A percentile compares a stretch with the other conserved stretches of the same genome.
These are phyloP conservation scores for Drosophila orena DNA, from an alignment of 1,140 invertebrate genomes.

Conservation along the genomic window DNA sequence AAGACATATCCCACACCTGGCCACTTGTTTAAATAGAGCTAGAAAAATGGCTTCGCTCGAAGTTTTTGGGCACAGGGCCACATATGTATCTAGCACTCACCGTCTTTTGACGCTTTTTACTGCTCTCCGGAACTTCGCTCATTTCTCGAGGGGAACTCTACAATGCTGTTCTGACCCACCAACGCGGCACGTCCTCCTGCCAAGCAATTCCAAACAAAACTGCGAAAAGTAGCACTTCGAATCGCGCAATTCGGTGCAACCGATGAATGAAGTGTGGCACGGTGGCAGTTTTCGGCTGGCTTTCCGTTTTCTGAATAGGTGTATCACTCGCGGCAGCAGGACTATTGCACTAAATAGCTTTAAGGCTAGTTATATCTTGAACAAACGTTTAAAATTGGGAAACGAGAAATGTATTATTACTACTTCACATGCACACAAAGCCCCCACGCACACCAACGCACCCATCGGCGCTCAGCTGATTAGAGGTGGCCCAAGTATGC, in stretches of 20 bases:
- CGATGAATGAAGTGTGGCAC: slow-evolving; percentile 61
- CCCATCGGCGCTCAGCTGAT: slow-evolving; percentile 51
- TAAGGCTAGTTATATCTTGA: slow-evolving; percentile 28
- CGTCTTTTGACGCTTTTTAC: slow-evolving; percentile 76
- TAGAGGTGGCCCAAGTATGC: slow-evolving; percentile 19
- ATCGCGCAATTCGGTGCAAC: slow-evolving; percentile 23
- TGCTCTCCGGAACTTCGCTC: slow-evolving; percentile 71
- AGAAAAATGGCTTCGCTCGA: background rate
- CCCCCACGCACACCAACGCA: slow-evolving; percentile 26
- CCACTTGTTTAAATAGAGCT: slow-evolving; percentile 67
- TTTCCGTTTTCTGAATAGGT: slow-evolving; percentile 1
- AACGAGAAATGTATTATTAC: slow-evolving; percentile 41
- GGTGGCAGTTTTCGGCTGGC: background rate
- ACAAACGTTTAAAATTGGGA: slow-evolving; percentile 20
- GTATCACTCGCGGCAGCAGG: background rate
- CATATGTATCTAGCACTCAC: slow-evolving; percentile 42
- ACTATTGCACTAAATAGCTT: slow-evolving; percentile 46
- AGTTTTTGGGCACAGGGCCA: slow-evolving; percentile 18
- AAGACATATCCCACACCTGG: slow-evolving; percentile 2
- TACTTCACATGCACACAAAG: slow-evolving; percentile 33
- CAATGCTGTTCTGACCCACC: slow-evolving; percentile 12
- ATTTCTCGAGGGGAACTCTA: slow-evolving; percentile 35
- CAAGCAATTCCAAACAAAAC: slow-evolving; percentile 58
- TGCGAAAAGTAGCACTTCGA: slow-evolving; percentile 36
- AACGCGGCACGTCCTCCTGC: slow-evolving; percentile 44